These are phyloP conservation scores for Agonopterix alstromeriana DNA, from an alignment of 2,888 invertebrate species.

Conservation along the genomic window DNA sequence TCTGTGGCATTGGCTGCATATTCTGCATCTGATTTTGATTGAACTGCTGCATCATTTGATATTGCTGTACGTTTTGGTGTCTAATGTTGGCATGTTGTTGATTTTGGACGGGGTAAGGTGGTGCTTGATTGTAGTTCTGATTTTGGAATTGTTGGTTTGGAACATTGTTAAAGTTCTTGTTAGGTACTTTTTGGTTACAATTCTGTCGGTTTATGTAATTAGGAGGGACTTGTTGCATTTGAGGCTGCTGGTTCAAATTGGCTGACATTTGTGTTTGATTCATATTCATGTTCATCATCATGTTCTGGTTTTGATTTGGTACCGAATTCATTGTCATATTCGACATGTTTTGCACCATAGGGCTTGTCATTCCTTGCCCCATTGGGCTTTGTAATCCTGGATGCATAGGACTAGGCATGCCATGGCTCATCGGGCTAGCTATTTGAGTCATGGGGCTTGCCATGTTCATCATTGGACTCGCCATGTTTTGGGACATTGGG, in stretches of 20 bases:
- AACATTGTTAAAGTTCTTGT: slow-evolving; percentile 44
- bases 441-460: slow-evolving; percentile 48
- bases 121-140: slow-evolving; percentile 51
- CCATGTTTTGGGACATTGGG: slow-evolving; percentile 58
- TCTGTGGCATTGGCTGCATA: slow-evolving; percentile 39
- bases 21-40: slow-evolving; percentile 44
- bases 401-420: slow-evolving; percentile 66
- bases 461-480: slow-evolving; percentile 54
- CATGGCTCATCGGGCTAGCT: slow-evolving; percentile 60
- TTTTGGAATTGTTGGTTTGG: slow-evolving; percentile 59
- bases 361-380: slow-evolving; percentile 57
- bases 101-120: slow-evolving; percentile 49
- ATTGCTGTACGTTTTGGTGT: slow-evolving; percentile 56
- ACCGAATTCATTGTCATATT: slow-evolving; percentile 56
- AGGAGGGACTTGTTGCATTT: slow-evolving; percentile 20
- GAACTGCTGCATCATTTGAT: slow-evolving; percentile 57
- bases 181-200: slow-evolving; percentile 46
- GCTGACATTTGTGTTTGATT: slow-evolving; percentile 10
- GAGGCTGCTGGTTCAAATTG: slow-evolving; percentile 11
- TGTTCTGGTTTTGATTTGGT: slow-evolving; percentile 18
- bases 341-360: slow-evolving; percentile 62
- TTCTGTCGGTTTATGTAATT: slow-evolving; percentile 47
- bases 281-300: slow-evolving; percentile 33
- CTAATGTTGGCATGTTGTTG: slow-evolving; percentile 41
- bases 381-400: slow-evolving; percentile 62